These are phyloP conservation scores for Ptilonorhynchus violaceus DNA, from an alignment of 2,113 vertebrate genomes.

Conservation along the genomic window DNA sequence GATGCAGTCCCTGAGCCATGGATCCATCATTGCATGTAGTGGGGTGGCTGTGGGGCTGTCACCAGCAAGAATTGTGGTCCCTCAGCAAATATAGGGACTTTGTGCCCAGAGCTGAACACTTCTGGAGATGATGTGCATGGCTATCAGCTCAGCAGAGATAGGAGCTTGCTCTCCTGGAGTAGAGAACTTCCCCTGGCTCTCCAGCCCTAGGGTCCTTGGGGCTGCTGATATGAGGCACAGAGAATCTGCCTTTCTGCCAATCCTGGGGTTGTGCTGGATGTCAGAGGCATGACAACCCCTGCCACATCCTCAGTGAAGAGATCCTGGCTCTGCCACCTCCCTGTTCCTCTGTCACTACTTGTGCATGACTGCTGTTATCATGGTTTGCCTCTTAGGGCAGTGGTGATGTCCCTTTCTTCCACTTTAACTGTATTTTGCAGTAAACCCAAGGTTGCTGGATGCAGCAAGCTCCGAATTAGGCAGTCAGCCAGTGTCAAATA, in stretches of 20 bases:
- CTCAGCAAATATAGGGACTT: not conserved
- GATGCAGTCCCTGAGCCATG: fast-evolving
- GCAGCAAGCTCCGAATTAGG: not conserved
- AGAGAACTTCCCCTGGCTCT: not conserved
- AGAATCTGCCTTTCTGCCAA: not conserved
- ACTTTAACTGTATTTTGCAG: not conserved
- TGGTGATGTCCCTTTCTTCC: fast-evolving
- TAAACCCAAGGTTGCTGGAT: not conserved
- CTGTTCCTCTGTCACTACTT: fast-evolving
- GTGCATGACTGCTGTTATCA: fast-evolving
- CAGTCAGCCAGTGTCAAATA: not conserved
- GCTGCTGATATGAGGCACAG: fast-evolving
- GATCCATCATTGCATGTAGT: fast-evolving
- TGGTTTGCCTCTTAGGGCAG: not conserved
- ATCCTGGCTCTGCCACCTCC: not conserved
- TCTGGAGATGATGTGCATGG: not conserved
- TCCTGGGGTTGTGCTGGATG: not conserved
- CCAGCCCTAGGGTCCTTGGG: not conserved
- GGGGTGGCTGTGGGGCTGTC: not conserved
- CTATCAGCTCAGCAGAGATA: not conserved
- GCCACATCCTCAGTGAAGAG: not conserved
- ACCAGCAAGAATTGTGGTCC: not conserved
- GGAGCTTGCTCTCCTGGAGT: not conserved
- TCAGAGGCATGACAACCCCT: not conserved
- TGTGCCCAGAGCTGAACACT: not conserved